Conservation (phyloP, 2,797 vertebrate species). For the Oreortyx pictus region DNA sequence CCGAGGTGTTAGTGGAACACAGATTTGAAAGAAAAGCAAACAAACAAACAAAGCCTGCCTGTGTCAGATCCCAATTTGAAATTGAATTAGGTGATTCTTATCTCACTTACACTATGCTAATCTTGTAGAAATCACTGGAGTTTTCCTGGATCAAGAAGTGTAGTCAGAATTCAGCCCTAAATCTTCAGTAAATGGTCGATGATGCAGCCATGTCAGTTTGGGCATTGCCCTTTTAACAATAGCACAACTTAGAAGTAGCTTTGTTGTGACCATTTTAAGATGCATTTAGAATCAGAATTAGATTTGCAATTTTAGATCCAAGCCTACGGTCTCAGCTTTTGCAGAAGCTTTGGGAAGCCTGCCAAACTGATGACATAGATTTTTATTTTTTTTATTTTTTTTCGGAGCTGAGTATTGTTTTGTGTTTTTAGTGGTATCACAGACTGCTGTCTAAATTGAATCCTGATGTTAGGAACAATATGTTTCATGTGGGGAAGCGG, state of each 20-base stretch:
- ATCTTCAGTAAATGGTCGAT: neutral
- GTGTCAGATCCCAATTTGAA: neutral
- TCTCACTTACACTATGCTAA: neutral
- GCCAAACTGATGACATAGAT: conserved; percentile 25
- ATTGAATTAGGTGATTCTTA: neutral
- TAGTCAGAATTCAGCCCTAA: neutral
- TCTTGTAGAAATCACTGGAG: neutral
- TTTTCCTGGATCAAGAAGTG: neutral
- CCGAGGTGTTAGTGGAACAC: neutral
- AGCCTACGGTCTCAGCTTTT: neutral
- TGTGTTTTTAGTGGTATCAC: neutral
- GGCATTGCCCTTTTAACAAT: neutral
- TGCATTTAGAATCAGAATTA: neutral
- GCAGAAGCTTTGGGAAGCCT: neutral
- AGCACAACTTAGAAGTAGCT: neutral
- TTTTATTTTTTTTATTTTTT: neutral
- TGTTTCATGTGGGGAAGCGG: conserved; percentile 17
- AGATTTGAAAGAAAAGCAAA: neutral
- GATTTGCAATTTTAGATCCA: neutral
- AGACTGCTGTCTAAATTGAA: conserved; percentile 15
- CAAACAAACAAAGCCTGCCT: neutral
- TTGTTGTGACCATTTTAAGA: neutral
- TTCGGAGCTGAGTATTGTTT: neutral
- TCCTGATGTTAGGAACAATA: conserved; percentile 4
- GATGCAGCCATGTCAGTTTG: neutral